phyloP scores from a whole-genome alignment of 2,113 vertebrate genomes.

The Pangasianodon gigas region DNA sequence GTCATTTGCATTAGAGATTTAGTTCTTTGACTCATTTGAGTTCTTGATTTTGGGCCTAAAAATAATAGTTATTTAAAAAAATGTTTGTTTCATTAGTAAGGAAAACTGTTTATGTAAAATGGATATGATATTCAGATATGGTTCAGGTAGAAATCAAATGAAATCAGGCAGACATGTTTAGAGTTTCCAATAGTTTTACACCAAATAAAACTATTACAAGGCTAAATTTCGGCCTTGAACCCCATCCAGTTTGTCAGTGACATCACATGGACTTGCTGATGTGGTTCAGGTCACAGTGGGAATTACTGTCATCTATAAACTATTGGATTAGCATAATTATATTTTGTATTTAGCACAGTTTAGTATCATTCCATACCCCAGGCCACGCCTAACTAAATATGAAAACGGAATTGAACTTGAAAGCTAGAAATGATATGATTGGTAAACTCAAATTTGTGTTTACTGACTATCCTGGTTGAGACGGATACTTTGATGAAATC shows the following conservation, averaged over 20 bases:
- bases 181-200: not conserved
- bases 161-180: not conserved
- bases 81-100: not conserved
- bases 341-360: not conserved
- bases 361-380: not conserved
- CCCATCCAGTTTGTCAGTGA: not conserved
- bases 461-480: not conserved
- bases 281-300: not conserved
- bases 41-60: not conserved
- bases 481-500: not conserved
- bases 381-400: not conserved
- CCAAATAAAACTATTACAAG: not conserved
- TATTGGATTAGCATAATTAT: not conserved
- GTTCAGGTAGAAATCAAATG: not conserved
- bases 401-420: not conserved
- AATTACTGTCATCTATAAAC: not conserved
- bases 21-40: not conserved
- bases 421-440: not conserved
- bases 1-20: not conserved
- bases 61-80: not conserved
- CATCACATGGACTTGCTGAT: not conserved
- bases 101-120: not conserved
- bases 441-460: not conserved
- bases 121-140: not conserved
- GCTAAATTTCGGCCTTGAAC: not conserved